Conservation (phyloP, 2,797 vertebrate genomes). For the Oreochromis grahami region DNA sequence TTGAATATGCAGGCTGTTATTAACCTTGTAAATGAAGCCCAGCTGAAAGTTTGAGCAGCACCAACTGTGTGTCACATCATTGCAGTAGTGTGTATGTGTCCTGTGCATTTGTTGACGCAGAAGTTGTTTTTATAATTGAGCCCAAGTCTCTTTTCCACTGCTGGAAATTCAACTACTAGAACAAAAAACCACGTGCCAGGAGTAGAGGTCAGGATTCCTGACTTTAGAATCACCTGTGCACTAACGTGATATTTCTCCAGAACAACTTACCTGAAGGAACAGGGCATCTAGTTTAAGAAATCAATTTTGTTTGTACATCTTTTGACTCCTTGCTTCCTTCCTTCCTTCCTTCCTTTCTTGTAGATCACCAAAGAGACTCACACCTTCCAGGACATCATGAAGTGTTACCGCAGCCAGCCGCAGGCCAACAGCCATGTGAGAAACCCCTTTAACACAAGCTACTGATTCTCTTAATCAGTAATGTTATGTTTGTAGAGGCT, state of each 20-base stretch:
- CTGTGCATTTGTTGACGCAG: background rate
- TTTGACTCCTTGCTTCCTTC: background rate
- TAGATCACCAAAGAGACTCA: constrained; percentile 93
- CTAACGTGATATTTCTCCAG: background rate
- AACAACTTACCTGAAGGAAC: background rate
- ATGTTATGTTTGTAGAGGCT: fast-evolving
- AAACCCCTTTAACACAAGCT: background rate
- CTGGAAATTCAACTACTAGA: fast-evolving
- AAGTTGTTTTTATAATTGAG: background rate
- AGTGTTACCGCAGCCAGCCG: constrained; percentile 95
- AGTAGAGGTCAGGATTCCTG: background rate
- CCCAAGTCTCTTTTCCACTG: background rate
- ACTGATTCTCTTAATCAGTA: fast-evolving
- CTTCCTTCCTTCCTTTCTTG: background rate
- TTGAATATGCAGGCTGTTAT: background rate
- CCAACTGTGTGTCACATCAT: background rate
- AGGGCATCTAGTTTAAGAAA: fast-evolving
- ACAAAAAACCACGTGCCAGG: fast-evolving
- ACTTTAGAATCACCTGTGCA: background rate
- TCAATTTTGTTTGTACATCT: background rate
- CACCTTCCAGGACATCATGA: constrained; percentile 98
- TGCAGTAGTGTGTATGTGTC: fast-evolving
- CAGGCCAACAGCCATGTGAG: constrained; percentile 96
- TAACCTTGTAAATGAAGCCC: background rate
- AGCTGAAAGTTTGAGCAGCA: background rate